These are phyloP conservation scores for Borostomias antarcticus DNA, from an alignment of 2,797 vertebrate species.

Conservation along the genomic window DNA sequence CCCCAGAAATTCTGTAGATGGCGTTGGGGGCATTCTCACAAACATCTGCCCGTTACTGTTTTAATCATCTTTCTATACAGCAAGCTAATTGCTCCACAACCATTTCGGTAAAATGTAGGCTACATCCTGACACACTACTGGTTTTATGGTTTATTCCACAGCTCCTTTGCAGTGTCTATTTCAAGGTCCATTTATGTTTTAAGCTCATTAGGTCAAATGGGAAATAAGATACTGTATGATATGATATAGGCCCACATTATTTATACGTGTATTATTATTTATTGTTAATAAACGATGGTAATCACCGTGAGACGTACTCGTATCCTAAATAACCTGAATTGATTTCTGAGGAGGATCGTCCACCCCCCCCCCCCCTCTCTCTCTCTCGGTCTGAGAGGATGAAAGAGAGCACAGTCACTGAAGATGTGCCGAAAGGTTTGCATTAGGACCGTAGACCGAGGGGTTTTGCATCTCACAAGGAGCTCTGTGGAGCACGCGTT, in stretches of 20 bases:
- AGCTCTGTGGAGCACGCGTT: neutral
- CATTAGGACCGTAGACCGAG: neutral
- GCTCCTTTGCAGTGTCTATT: no score
- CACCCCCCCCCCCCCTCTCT: neutral
- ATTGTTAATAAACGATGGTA: no score
- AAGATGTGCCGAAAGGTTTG: neutral
- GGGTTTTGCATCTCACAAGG: slow-evolving; percentile 6
- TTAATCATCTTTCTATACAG: neutral
- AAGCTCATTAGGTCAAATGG: neutral
- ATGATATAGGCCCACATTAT: no score
- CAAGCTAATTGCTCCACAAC: no score
- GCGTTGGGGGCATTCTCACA: neutral
- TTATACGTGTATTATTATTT: no score
- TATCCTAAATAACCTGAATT: neutral
- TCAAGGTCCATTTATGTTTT: neutral
- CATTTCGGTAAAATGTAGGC: no score
- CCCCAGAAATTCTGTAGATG: slow-evolving; percentile 1
- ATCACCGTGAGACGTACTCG: no score
- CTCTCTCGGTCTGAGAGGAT: neutral
- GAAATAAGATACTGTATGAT: neutral
- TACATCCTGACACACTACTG: no score
- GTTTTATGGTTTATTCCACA: no score
- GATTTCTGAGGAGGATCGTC: neutral
- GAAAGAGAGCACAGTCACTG: slow-evolving; percentile 4
- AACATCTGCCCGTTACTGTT: no score